Evolutionary conservation across 2,113 vertebrate genomes (phyloP).

Genomic region (Pluvianellus socialis): DNA sequence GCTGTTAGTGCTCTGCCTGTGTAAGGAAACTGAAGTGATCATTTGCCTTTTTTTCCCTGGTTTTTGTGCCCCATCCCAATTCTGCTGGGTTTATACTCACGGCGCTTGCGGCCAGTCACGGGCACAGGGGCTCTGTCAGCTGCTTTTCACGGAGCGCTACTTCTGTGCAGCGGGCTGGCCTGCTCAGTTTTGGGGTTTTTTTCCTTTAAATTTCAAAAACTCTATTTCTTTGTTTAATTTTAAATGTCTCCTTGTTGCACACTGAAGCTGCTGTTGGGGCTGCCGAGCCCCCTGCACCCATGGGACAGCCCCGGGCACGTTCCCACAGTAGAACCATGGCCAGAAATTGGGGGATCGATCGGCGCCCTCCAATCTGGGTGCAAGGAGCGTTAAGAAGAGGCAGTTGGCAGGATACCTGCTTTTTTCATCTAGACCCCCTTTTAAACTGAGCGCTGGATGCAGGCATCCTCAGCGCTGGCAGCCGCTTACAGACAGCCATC

Average conservation of each 20-base stretch:
- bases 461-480: background rate
- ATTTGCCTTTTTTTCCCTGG: no score
- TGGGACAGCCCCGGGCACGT: accelerated
- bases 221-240: background rate
- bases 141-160: background rate
- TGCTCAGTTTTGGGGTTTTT: accelerated
- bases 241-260: background rate
- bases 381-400: background rate
- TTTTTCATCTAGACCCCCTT: no score
- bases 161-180: background rate
- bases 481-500: background rate
- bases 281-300: background rate
- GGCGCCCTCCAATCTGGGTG: background rate
- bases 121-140: background rate
- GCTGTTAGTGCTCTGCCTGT: background rate
- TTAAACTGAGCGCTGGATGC: accelerated
- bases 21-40: background rate
- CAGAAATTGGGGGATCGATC: background rate
- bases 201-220: background rate
- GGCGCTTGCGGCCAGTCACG: accelerated
- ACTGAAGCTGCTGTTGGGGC: accelerated
- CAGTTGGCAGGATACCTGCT: background rate
- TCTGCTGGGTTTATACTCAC: background rate
- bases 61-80: background rate
- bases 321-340: background rate